Base-by-base conservation (phyloP, 1,140 invertebrate species). In the Lepidurus apus region DNA sequence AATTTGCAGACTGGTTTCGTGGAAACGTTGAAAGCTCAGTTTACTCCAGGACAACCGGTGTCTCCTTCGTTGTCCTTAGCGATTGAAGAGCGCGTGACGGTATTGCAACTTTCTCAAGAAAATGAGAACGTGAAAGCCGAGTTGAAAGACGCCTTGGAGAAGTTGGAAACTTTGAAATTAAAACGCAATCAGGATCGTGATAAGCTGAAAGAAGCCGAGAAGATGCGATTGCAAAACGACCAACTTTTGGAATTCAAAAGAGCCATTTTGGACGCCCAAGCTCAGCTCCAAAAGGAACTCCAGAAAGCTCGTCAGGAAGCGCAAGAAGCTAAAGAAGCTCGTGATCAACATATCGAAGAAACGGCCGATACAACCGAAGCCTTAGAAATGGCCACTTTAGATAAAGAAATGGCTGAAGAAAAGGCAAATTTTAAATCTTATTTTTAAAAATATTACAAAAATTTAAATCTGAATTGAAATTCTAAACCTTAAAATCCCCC, bases 351-450 rank as follows among this genome's bases (percentile, higher is more conserved):
- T 85, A 91, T 92, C 42, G 95, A 97, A 79, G 97, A 99, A 86
- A 96, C 97, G 87, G 90, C 93, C 0, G 96, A 98, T 83, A 87
- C 97, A 3, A 88, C 92, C 13, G 97, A 99, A 85, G 95, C 94
- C 7, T 91, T 98, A 0, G 98, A 99, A 88, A 96, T 99, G 91
- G 95, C 96, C 0, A 97, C 96, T 0, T 87, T 99, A 0, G 98
- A 99, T 85, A 98, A 98, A 85, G 97, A 99, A 88, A 98, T 99
- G 96, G 97, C 97, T 0, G 98, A 99, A 85, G 97, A 99, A 83
- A 94, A 97, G 84, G 88, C 89, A 82, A 11, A n/a, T n/a, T n/a
- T n/a, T n/a, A n/a, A n/a, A n/a, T n/a, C n/a, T n/a, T n/a, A n/a
- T n/a, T n/a, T n/a, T n/a, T n/a, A n/a, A n/a, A n/a, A n/a, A n/a